A percentile compares a stretch with the other conserved stretches of the same genome.
These are phyloP conservation scores for Andrena haemorrhoa DNA, from an alignment of 2,888 invertebrate species.

Conservation along the genomic window DNA sequence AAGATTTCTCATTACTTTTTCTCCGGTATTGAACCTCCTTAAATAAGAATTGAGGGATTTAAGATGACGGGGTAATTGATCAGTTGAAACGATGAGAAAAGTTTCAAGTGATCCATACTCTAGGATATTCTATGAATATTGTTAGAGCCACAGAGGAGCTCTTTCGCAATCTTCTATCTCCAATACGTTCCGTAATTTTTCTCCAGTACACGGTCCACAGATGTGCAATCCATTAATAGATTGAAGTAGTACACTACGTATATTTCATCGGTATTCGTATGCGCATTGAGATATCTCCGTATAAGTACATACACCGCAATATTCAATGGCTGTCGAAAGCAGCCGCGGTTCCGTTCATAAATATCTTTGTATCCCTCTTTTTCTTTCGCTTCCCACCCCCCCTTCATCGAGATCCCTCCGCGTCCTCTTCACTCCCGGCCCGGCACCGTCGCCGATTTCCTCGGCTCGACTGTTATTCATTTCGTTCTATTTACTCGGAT, in stretches of 20 bases:
- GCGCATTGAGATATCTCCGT: neutral
- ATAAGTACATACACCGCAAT: conserved; percentile 33
- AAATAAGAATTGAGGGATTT: neutral
- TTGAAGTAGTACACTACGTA: neutral
- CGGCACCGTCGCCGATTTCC: neutral
- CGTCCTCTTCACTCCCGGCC: too few species aligned
- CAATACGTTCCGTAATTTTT: neutral
- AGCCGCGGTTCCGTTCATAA: conserved; percentile 60
- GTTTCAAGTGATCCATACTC: too few species aligned
- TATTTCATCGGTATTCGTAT: neutral
- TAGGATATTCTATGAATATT: too few species aligned
- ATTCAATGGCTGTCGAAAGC: conserved; percentile 72
- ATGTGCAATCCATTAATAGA: neutral
- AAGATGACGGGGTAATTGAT: neutral
- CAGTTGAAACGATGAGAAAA: neutral
- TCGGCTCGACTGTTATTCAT: conserved; percentile 7
- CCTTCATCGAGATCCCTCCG: neutral
- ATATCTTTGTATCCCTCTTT: conserved; percentile 49
- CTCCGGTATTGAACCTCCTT: too few species aligned
- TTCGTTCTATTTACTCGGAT: conserved; percentile 21
- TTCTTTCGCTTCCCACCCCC: neutral
- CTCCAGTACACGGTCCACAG: neutral
- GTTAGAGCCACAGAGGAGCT: too few species aligned
- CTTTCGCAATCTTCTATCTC: too few species aligned
- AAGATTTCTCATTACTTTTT: too few species aligned